These are phyloP conservation scores for Elymnias hypermnestra DNA, from an alignment of 1,140 invertebrate species.

Conservation along the genomic window DNA sequence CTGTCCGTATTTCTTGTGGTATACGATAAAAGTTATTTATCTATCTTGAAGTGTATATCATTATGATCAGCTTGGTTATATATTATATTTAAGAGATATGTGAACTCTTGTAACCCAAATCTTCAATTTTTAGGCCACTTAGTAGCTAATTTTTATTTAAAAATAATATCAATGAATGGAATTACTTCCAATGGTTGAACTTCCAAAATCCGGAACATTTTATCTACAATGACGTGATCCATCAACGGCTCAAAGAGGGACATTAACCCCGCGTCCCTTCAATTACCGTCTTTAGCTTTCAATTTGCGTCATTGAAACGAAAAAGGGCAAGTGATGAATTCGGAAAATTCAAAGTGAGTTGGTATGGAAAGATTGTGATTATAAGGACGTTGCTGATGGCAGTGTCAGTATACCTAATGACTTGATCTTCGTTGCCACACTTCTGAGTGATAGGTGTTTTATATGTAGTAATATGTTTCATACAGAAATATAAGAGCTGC, in stretches of 20 bases:
- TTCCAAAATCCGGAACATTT: constrained; percentile 31
- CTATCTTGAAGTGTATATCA: no score
- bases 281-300: constrained; percentile 71
- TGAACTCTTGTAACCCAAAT: no score
- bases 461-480: no score
- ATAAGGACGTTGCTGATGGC: not conserved
- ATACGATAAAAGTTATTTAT: no score
- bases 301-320: constrained; percentile 59
- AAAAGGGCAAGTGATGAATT: constrained; percentile 47
- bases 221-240: constrained; percentile 50
- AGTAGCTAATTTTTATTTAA: not conserved
- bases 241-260: constrained; percentile 50
- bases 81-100: no score
- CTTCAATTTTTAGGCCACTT: not conserved
- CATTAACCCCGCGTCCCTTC: constrained; percentile 60
- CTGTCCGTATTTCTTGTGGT: no score
- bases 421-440: no score
- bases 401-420: no score
- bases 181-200: constrained; percentile 17
- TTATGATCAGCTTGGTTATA: no score
- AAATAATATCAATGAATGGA: constrained; percentile 8
- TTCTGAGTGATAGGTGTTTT: no score
- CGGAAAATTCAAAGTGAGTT: constrained; percentile 29
- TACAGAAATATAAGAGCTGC: no score
- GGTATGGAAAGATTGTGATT: constrained; percentile 23